phyloP scores from a whole-genome alignment of 1,140 invertebrate species.

The Melipona quadrifasciata region DNA sequence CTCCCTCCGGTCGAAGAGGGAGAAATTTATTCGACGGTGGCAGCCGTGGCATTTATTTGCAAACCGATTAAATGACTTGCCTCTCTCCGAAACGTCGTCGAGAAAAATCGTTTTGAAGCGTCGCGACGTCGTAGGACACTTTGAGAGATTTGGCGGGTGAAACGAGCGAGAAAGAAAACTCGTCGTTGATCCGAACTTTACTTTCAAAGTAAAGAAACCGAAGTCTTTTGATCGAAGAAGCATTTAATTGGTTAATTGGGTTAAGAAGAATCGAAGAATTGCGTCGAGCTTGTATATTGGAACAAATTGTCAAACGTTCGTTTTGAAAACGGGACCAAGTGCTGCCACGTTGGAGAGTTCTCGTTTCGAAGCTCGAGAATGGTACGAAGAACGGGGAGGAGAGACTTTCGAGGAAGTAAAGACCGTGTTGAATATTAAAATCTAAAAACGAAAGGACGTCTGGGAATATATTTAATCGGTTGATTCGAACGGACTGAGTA shows the following conservation, averaged over 20 bases:
- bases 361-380: too few relatives aligned
- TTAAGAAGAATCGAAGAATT: too few relatives aligned
- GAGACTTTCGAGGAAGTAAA: neutral
- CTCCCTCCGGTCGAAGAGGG: neutral
- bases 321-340: too few relatives aligned
- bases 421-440: neutral
- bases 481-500: neutral
- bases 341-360: too few relatives aligned
- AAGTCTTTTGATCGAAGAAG: too few relatives aligned
- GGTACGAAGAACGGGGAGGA: too few relatives aligned
- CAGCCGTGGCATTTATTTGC: slow-evolving; percentile 48
- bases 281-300: too few relatives aligned
- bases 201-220: neutral
- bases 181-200: neutral
- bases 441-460: neutral
- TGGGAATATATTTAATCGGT: neutral
- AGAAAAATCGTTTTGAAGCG: neutral
- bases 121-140: neutral
- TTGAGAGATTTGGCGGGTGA: neutral
- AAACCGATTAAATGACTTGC: slow-evolving; percentile 38
- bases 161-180: neutral
- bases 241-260: too few relatives aligned
- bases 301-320: too few relatives aligned
- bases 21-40: slow-evolving; percentile 55
- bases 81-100: neutral